Percentiles rank a stretch among this genome's conserved stretches.
These are phyloP conservation scores for Cheilosia urbana DNA, from an alignment of 2,888 invertebrate genomes.

Conservation along the genomic window DNA sequence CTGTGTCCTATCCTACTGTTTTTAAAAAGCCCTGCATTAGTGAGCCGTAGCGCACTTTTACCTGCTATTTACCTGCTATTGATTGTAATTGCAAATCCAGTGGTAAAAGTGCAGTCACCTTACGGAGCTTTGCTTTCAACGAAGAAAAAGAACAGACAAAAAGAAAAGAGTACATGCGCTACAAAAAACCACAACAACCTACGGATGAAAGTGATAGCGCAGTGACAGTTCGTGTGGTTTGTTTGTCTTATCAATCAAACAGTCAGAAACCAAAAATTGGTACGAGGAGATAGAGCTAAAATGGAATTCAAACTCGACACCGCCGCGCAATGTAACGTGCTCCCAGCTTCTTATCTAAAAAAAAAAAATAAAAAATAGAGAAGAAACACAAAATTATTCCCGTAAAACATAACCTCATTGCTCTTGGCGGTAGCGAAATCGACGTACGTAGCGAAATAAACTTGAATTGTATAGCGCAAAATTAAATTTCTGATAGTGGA, in stretches of 20 bases:
- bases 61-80: no score
- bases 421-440: constrained; percentile 8
- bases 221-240: constrained; percentile 10
- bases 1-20: no score
- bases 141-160: constrained; percentile 1
- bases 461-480: background rate
- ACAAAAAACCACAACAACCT: background rate
- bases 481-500: constrained; percentile 16
- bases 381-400: background rate
- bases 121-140: constrained; percentile 24
- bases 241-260: constrained; percentile 4
- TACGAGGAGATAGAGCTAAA: constrained; percentile 30
- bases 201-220: background rate
- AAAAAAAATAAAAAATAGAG: background rate
- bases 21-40: no score
- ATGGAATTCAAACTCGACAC: constrained; percentile 31
- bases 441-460: constrained; percentile 14
- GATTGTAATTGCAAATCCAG: no score
- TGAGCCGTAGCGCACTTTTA: no score
- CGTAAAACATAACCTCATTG: constrained; percentile 2
- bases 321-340: constrained; percentile 33
- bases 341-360: background rate
- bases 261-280: constrained; percentile 31
- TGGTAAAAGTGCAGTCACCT: no score
- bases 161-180: background rate